Evolutionary conservation across 2,113 vertebrate genomes (phyloP).

Genomic region (Epinephelus moara): DNA sequence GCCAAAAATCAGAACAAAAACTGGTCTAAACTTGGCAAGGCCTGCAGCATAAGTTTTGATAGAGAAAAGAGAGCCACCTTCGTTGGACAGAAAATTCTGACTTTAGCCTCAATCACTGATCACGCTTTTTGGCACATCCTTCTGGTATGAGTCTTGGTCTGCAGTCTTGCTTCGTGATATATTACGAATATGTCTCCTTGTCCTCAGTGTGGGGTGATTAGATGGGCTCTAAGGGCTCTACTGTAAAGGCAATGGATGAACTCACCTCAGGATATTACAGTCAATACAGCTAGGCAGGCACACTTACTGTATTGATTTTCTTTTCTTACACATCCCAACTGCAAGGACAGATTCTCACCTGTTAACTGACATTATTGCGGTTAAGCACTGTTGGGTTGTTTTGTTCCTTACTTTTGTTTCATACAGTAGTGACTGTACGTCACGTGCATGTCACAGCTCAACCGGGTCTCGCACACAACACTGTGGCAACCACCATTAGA

Average conservation of each 20-base stretch:
- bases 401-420: constrained; percentile 19
- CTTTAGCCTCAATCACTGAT: too few relatives aligned
- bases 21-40: background rate
- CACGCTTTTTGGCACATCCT: too few relatives aligned
- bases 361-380: constrained; percentile 49
- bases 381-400: constrained; percentile 21
- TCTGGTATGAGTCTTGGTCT: background rate
- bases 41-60: background rate
- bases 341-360: constrained; percentile 49
- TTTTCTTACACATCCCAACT: constrained; percentile 25
- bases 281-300: constrained; percentile 60
- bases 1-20: too few relatives aligned
- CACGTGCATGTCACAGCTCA: constrained; percentile 28
- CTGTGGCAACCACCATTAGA: constrained; percentile 53
- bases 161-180: background rate
- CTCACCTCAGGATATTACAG: constrained; percentile 30
- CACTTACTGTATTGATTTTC: constrained; percentile 63
- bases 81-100: too few relatives aligned
- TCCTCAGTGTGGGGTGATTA: constrained; percentile 16
- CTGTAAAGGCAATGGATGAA: constrained; percentile 36
- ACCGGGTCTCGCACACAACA: constrained; percentile 37
- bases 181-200: constrained; percentile 5
- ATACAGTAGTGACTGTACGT: constrained; percentile 1
- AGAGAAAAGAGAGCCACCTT: too few relatives aligned
- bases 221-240: background rate